phyloP scores from a whole-genome alignment of 2,113 vertebrate genomes.

The Poeciliopsis occidentalis region DNA sequence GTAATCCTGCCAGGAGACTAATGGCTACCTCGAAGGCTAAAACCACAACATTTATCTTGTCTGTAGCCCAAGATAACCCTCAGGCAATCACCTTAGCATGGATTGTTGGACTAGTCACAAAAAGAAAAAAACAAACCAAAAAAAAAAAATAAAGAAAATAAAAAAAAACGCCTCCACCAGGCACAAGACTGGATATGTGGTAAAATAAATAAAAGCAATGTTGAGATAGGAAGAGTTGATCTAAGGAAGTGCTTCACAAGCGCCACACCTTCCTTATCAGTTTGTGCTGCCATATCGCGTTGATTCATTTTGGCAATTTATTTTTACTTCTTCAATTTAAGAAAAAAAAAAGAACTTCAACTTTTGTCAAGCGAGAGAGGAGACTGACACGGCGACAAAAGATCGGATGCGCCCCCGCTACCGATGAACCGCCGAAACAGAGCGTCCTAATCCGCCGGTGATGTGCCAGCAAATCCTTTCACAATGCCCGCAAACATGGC shows the following conservation, averaged over 20 bases:
- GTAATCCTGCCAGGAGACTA: conserved; percentile 54
- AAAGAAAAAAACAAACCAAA: background rate
- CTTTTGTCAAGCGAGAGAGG: conserved; percentile 35
- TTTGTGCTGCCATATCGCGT: background rate
- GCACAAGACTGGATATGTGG: conserved; percentile 8
- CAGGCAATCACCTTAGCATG: conserved; percentile 49
- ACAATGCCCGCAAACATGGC: conserved; percentile 44
- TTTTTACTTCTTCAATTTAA: conserved; percentile 1
- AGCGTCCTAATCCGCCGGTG: conserved; percentile 62
- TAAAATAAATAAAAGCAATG: background rate
- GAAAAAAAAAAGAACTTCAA: conserved; percentile 26
- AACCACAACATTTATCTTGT: conserved; percentile 71
- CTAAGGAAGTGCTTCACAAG: background rate
- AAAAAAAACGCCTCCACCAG: conserved; percentile 28
- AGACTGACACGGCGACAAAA: conserved; percentile 69
- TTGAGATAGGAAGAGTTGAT: conserved; percentile 3
- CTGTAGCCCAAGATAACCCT: conserved; percentile 44
- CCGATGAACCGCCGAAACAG: conserved; percentile 63
- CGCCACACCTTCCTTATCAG: background rate
- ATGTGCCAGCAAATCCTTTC: conserved; percentile 67
- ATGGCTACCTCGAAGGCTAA: conserved; percentile 66
- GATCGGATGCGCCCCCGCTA: conserved; percentile 42
- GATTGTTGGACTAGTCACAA: conserved; percentile 35
- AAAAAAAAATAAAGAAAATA: too few relatives aligned
- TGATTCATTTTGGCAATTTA: background rate